phyloP scores from a whole-genome alignment of 2,113 vertebrate species.

The Hippolais icterina region DNA sequence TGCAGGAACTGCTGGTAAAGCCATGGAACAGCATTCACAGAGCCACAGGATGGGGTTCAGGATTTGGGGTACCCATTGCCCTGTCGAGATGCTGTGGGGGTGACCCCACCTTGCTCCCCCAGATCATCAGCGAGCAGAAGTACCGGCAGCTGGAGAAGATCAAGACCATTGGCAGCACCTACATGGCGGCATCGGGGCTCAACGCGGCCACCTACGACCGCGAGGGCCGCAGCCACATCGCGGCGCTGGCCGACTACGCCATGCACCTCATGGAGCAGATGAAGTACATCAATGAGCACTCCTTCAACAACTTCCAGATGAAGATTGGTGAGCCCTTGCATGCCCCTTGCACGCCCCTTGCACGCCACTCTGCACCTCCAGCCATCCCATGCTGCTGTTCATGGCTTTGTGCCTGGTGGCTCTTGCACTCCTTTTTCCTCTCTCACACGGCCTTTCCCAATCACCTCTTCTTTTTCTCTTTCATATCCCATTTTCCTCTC shows the following conservation, averaged over 20 bases:
- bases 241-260: conserved; percentile 28
- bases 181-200: conserved; percentile 93
- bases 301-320: conserved; percentile 54
- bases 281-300: conserved; percentile 43
- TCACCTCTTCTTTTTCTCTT: background rate
- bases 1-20: background rate
- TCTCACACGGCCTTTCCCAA: background rate
- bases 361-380: background rate
- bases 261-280: conserved; percentile 45
- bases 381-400: accelerated
- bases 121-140: conserved; percentile 32
- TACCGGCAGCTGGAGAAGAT: conserved; percentile 93
- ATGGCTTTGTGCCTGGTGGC: background rate
- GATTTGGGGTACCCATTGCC: background rate
- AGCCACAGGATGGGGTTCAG: accelerated
- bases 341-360: too few relatives aligned
- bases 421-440: background rate
- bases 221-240: conserved; percentile 28
- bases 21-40: accelerated
- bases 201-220: conserved; percentile 91
- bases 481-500: background rate
- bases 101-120: background rate
- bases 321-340: background rate
- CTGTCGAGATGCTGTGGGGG: background rate
- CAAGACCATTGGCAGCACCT: conserved; percentile 95